Percentiles rank a stretch among this genome's conserved stretches.
Conservation (phyloP, 2,113 vertebrate genomes). For the Heptranchias perlo region DNA sequence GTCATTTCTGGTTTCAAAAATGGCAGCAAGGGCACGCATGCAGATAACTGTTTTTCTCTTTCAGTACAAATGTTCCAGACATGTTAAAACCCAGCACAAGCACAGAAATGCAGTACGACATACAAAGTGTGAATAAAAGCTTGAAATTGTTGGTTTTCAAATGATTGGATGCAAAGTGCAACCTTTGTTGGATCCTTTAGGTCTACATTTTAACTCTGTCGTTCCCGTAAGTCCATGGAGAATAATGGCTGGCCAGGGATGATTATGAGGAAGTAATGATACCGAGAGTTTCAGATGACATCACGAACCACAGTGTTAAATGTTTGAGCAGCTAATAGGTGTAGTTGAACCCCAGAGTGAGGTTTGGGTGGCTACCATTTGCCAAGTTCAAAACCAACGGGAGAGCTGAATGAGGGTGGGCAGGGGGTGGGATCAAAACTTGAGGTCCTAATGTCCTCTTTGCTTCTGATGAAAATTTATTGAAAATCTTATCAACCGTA, state of each 20-base stretch:
- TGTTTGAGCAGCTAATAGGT: not conserved
- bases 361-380: not conserved
- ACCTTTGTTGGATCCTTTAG: not conserved
- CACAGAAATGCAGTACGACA: not conserved
- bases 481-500: not conserved
- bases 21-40: conserved; percentile 46
- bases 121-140: not conserved
- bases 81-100: not conserved
- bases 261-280: not conserved
- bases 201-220: not conserved
- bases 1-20: conserved; percentile 60
- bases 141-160: not conserved
- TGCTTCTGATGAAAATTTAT: not conserved
- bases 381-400: not conserved
- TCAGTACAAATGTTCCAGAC: not conserved
- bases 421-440: not conserved
- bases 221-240: not conserved
- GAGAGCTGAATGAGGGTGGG: not conserved
- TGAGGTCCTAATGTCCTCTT: not conserved
- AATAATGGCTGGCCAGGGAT: not conserved
- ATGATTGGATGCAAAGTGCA: not conserved
- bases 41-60: conserved; percentile 47
- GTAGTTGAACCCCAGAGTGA: not conserved
- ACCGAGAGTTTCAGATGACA: not conserved
- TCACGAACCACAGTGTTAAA: not conserved